Evolutionary conservation across 2,113 vertebrate genomes (phyloP).

Genomic region (Morone chrysops): DNA sequence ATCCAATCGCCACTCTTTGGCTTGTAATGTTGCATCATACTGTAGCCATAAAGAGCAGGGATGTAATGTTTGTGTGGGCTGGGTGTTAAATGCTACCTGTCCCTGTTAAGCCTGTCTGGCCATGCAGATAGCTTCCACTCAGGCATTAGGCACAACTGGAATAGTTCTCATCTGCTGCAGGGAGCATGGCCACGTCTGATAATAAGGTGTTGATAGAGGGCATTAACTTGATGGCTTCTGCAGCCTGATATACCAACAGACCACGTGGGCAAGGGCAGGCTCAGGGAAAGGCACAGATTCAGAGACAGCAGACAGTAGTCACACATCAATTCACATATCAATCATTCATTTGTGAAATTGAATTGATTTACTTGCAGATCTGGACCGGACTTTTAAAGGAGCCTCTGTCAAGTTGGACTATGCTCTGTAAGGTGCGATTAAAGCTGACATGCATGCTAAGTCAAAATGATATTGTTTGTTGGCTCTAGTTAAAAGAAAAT

Average conservation of each 20-base stretch:
- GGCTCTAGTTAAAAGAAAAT: conserved; percentile 40
- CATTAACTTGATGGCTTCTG: conserved; percentile 72
- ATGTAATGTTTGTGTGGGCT: conserved; percentile 65
- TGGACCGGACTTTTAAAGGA: conserved; percentile 33
- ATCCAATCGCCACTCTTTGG: conserved; percentile 67
- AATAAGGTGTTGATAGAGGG: conserved; percentile 83
- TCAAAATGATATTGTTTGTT: conserved; percentile 55
- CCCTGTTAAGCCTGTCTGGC: conserved; percentile 70
- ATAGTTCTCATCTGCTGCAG: conserved; percentile 72
- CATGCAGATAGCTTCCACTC: conserved; percentile 73
- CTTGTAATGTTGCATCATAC: conserved; percentile 49
- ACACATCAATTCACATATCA: conserved; percentile 65
- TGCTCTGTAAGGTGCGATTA: conserved; percentile 46
- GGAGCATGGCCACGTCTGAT: conserved; percentile 62
- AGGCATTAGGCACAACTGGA: conserved; percentile 66
- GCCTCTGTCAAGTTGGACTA: conserved; percentile 40
- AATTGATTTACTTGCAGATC: conserved; percentile 53
- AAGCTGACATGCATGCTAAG: conserved; percentile 63
- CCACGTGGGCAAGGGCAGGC: conserved; percentile 59
- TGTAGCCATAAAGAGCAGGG: conserved; percentile 57
- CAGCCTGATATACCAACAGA: conserved; percentile 76
- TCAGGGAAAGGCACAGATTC: conserved; percentile 11
- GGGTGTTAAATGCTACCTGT: conserved; percentile 80
- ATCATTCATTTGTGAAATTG: conserved; percentile 51
- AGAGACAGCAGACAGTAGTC: conserved; percentile 66